Percentiles rank a stretch among this genome's conserved stretches.
Conservation (phyloP, 2,888 invertebrate genomes). For the Apamea crenata region DNA sequence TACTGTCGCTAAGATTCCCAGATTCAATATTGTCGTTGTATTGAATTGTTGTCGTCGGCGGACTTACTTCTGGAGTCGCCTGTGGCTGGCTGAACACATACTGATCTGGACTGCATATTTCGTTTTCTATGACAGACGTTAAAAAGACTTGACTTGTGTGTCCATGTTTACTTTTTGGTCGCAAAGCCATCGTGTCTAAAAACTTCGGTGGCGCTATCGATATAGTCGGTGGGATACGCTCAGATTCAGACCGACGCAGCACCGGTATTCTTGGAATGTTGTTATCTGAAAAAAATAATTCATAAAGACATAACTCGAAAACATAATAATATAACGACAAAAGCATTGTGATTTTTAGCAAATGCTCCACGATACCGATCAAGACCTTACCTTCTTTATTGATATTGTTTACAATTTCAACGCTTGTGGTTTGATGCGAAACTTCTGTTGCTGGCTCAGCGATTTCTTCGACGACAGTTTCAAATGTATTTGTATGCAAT, state of each 20-base stretch:
- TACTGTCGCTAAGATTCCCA: conserved; percentile 85
- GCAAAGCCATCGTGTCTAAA: conserved; percentile 96
- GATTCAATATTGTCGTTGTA: conserved; percentile 76
- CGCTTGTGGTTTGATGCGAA: conserved; percentile 48
- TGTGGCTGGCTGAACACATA: conserved; percentile 61
- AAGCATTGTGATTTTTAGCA: background rate
- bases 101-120: conserved; percentile 68
- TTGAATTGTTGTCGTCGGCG: conserved; percentile 26
- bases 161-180: conserved; percentile 91
- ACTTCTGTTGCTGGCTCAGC: conserved; percentile 49
- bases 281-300: conserved; percentile 79
- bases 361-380: background rate
- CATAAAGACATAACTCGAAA: background rate
- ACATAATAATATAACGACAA: background rate
- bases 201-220: conserved; percentile 91
- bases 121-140: conserved; percentile 82
- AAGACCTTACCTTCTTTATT: conserved; percentile 71
- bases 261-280: conserved; percentile 84
- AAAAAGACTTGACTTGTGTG: conserved; percentile 92
- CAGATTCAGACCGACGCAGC: conserved; percentile 88
- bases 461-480: conserved; percentile 70
- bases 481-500: conserved; percentile 60
- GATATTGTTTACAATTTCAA: conserved; percentile 41
- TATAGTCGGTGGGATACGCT: conserved; percentile 81
- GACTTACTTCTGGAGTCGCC: conserved; percentile 41